A percentile compares a stretch with the other conserved stretches of the same genome.
phyloP scores from a whole-genome alignment of 2,797 vertebrate genomes.

The Eulemur mongoz region DNA sequence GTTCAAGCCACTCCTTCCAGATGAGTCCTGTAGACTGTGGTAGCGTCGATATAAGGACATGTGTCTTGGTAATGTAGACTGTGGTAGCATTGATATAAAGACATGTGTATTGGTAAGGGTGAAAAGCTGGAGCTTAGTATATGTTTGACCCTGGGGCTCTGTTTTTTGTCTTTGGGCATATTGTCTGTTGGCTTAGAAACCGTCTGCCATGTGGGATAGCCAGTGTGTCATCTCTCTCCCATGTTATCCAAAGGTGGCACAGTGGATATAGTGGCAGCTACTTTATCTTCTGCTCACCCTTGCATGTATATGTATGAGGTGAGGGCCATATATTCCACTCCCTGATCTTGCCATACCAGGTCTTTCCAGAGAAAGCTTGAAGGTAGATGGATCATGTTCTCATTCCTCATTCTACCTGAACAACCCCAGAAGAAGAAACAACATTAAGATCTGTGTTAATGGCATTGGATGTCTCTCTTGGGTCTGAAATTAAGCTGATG shows the following conservation, averaged over 20 bases:
- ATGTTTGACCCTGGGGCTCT: neutral
- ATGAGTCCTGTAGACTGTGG: neutral
- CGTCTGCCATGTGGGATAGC: neutral
- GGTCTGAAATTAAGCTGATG: slow-evolving; percentile 34
- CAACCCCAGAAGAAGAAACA: neutral
- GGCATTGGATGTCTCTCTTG: neutral
- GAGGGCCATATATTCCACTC: neutral
- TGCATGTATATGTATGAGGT: rapidly evolving
- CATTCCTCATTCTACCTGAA: neutral
- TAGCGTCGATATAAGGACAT: rapidly evolving
- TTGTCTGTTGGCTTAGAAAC: neutral
- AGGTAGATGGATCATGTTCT: neutral
- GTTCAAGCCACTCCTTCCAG: neutral
- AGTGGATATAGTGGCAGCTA: neutral
- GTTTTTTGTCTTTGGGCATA: neutral
- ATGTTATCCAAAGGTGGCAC: neutral
- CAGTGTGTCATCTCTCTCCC: neutral
- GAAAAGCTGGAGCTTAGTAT: neutral
- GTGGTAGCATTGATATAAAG: rapidly evolving
- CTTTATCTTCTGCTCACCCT: neutral
- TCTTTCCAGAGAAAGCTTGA: neutral
- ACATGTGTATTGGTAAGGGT: too few relatives aligned
- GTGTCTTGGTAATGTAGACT: neutral
- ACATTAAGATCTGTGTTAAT: neutral
- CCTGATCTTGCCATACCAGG: neutral